phyloP scores from a whole-genome alignment of 2,113 vertebrate genomes.

The Cinclus mexicanus region DNA sequence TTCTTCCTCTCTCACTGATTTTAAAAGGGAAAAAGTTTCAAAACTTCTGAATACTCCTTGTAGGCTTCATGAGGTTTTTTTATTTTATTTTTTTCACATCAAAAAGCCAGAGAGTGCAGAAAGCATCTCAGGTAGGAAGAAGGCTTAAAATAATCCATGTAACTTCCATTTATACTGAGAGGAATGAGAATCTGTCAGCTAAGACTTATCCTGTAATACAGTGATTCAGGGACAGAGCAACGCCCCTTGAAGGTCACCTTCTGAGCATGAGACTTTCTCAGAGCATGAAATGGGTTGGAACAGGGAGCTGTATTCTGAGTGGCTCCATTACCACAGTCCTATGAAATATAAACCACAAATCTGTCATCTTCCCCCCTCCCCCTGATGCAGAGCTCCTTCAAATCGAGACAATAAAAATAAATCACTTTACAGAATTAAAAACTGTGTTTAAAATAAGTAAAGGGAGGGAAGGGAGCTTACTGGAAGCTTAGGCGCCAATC shows the following conservation, averaged over 20 bases:
- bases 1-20: neutral
- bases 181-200: neutral
- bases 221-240: neutral
- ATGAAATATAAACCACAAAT: neutral
- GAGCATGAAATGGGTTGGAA: neutral
- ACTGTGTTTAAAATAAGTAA: neutral
- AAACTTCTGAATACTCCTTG: neutral
- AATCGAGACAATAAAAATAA: neutral
- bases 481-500: neutral
- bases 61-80: neutral
- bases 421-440: neutral
- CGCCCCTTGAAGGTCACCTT: neutral
- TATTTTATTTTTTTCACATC: neutral
- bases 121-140: neutral
- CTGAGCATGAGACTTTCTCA: neutral
- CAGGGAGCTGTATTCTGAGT: neutral
- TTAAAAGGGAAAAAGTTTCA: neutral
- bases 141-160: neutral
- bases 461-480: neutral
- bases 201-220: neutral
- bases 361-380: neutral
- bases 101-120: neutral
- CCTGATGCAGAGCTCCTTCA: neutral
- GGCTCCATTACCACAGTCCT: neutral
- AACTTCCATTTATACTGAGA: neutral